These are phyloP conservation scores for Platanista minor DNA, from an alignment of 2,113 vertebrate species.

Conservation along the genomic window DNA sequence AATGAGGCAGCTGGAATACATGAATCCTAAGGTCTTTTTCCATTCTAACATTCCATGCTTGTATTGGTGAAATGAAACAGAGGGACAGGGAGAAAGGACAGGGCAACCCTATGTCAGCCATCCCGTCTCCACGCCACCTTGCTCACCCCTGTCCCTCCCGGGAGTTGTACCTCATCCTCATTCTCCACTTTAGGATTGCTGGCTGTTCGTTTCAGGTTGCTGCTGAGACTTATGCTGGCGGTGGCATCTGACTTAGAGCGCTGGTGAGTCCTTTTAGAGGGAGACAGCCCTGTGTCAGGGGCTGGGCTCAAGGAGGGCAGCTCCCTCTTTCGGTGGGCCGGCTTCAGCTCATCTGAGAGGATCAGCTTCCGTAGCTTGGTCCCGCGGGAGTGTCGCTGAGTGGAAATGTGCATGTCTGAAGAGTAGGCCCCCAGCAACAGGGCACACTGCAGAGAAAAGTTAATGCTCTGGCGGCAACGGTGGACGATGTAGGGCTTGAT, in stretches of 20 bases:
- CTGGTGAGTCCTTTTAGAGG: conserved; percentile 96
- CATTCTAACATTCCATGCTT: conserved; percentile 51
- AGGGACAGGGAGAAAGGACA: conserved; percentile 40
- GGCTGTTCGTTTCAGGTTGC: conserved; percentile 95
- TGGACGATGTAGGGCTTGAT: conserved; percentile 98
- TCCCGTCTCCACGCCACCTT: background rate
- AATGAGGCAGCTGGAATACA: conserved; percentile 41
- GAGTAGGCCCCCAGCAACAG: conserved; percentile 94
- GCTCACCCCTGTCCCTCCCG: background rate
- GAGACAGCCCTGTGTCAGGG: conserved; percentile 86
- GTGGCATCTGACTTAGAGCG: conserved; percentile 97
- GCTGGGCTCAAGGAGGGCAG: conserved; percentile 72
- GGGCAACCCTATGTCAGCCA: background rate
- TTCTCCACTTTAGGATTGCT: conserved; percentile 98
- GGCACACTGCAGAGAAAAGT: conserved; percentile 94
- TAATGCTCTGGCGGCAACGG: conserved; percentile 95
- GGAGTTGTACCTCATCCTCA: conserved; percentile 89
- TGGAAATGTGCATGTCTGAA: conserved; percentile 98
- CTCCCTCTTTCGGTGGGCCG: conserved; percentile 84
- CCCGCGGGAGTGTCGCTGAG: conserved; percentile 93
- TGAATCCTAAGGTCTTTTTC: conserved; percentile 59
- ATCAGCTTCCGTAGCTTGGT: conserved; percentile 94
- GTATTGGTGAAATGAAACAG: conserved; percentile 62
- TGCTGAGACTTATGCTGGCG: conserved; percentile 91
- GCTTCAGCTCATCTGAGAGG: conserved; percentile 95